These are phyloP conservation scores for Ruditapes philippinarum DNA, from an alignment of 1,140 invertebrate species.

Conservation along the genomic window DNA sequence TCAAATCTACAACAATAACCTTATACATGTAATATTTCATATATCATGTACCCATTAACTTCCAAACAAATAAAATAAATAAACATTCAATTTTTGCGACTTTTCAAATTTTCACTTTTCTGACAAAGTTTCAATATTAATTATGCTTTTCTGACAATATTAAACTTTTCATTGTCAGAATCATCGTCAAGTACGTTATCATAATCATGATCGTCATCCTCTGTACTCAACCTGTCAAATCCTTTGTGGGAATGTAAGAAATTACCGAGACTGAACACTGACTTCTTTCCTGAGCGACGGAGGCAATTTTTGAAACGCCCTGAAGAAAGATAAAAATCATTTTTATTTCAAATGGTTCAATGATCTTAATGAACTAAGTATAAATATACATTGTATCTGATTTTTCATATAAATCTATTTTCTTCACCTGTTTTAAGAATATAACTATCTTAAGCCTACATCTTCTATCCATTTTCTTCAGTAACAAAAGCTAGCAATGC, in stretches of 20 bases:
- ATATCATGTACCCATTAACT: too few relatives aligned
- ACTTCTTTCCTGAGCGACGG: background rate
- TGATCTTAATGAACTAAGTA: too few relatives aligned
- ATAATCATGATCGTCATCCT: constrained; percentile 77
- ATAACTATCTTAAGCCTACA: too few relatives aligned
- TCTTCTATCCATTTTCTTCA: too few relatives aligned
- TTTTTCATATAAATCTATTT: too few relatives aligned
- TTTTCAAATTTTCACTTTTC: constrained; percentile 36
- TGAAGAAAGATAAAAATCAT: constrained; percentile 31
- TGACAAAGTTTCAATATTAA: constrained; percentile 25
- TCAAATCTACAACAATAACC: too few relatives aligned
- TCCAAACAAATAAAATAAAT: too few relatives aligned
- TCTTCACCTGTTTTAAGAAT: too few relatives aligned
- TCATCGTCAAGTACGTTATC: constrained; percentile 68
- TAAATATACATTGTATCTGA: too few relatives aligned
- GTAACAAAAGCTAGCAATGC: too few relatives aligned
- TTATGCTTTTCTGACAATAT: constrained; percentile 61
- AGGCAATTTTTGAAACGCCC: constrained; percentile 48
- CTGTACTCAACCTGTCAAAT: constrained; percentile 76
- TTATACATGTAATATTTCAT: too few relatives aligned
- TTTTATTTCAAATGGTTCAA: too few relatives aligned
- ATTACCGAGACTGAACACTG: constrained; percentile 64
- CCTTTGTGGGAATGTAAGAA: constrained; percentile 75
- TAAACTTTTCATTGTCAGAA: constrained; percentile 76
- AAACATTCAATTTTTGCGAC: background rate